Evolutionary conservation across 2,888 invertebrate genomes (phyloP).

Genomic region (Allygus modestus): DNA sequence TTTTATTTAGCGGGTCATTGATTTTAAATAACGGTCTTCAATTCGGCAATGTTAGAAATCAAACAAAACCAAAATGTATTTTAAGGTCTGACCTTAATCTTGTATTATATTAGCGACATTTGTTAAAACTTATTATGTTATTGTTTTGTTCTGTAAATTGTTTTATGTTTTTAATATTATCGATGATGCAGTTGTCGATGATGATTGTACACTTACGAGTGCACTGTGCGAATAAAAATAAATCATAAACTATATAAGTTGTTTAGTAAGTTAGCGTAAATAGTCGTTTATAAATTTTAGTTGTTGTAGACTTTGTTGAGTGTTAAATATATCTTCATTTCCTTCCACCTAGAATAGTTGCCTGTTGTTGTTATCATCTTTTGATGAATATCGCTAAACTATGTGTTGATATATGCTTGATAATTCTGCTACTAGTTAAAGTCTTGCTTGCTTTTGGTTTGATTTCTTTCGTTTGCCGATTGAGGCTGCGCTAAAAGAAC

Average conservation of each 20-base stretch:
- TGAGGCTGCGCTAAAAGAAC: conserved; percentile 65
- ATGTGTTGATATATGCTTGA: conserved; percentile 58
- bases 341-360: conserved; percentile 58
- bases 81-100: conserved; percentile 41
- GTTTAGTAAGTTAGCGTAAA: conserved; percentile 53
- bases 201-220: conserved; percentile 20
- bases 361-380: conserved; percentile 60
- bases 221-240: conserved; percentile 19
- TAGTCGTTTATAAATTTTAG: conserved; percentile 55
- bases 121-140: conserved; percentile 43
- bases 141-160: conserved; percentile 50
- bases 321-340: conserved; percentile 60
- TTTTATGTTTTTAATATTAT: conserved; percentile 39
- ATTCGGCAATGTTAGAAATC: conserved; percentile 64
- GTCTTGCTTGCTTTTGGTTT: conserved; percentile 62
- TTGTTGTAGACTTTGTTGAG: conserved; percentile 59
- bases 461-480: conserved; percentile 64
- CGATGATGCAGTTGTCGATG: conserved; percentile 2
- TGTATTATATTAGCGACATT: conserved; percentile 26
- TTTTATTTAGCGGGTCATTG: conserved; percentile 11
- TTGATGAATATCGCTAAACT: conserved; percentile 58
- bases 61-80: conserved; percentile 51
- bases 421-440: conserved; percentile 59
- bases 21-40: conserved; percentile 52
- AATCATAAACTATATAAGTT: conserved; percentile 39